These are phyloP conservation scores for Gastracanthus pulcherrimus DNA, from an alignment of 2,888 invertebrate species.

Conservation along the genomic window DNA sequence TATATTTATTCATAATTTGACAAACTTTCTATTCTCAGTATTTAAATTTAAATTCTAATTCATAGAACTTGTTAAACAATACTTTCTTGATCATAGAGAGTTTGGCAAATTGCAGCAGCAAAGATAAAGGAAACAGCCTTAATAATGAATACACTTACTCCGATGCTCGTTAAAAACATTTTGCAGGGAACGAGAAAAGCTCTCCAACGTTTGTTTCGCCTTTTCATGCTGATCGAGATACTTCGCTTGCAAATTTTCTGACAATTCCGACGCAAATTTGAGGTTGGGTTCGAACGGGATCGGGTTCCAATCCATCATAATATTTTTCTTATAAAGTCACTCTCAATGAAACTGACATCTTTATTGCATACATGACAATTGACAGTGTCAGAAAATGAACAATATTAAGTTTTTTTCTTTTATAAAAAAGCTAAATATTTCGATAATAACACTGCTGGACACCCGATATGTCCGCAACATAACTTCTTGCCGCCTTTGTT, in stretches of 20 bases:
- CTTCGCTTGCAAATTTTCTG: conserved; percentile 50
- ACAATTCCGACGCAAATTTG: conserved; percentile 54
- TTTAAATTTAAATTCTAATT: too few relatives aligned
- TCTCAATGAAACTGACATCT: conserved; percentile 52
- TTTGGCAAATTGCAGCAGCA: too few relatives aligned
- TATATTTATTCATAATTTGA: too few relatives aligned
- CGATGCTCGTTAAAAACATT: conserved; percentile 62
- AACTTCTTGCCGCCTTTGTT: neutral
- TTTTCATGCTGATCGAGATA: conserved; percentile 60
- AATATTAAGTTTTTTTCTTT: conserved; percentile 18
- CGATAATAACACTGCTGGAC: neutral
- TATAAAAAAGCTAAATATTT: conserved; percentile 27
- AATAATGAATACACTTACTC: conserved; percentile 63
- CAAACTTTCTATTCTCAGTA: too few relatives aligned
- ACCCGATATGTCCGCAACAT: conserved; percentile 1
- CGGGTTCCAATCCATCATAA: conserved; percentile 32
- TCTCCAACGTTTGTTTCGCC: conserved; percentile 60
- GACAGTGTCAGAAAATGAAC: conserved; percentile 12
- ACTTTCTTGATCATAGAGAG: too few relatives aligned
- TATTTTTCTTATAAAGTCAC: conserved; percentile 3
- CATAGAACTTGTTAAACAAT: too few relatives aligned
- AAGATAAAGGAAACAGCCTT: too few relatives aligned
- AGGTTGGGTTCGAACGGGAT: conserved; percentile 56
- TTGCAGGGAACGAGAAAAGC: conserved; percentile 59
- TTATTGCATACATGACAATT: conserved; percentile 57